These are phyloP conservation scores for Orthosia incerta DNA, from an alignment of 2,888 invertebrate genomes.

Conservation along the genomic window DNA sequence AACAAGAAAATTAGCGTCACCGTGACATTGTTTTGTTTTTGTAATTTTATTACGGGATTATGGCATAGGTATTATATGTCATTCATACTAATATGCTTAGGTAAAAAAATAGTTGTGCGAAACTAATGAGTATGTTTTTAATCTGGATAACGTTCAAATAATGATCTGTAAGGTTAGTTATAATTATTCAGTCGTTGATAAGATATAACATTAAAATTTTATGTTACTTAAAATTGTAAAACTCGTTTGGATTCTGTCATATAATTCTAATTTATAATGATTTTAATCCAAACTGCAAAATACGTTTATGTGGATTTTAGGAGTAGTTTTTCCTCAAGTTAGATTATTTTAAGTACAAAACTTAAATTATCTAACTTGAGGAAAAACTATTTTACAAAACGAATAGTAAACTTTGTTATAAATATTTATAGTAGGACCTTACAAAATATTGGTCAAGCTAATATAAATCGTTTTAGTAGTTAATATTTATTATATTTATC, in stretches of 20 bases:
- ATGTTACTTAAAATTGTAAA: neutral
- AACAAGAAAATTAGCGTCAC: conserved; percentile 17
- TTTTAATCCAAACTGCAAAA: neutral
- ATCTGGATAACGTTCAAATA: too few relatives aligned
- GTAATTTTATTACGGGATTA: conserved; percentile 24
- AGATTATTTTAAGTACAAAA: neutral
- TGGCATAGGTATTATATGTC: neutral
- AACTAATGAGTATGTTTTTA: neutral
- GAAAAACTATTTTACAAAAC: neutral
- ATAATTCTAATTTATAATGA: neutral
- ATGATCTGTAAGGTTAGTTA: neutral
- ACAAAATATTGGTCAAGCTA: neutral
- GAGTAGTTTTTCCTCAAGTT: neutral
- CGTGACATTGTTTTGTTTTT: conserved; percentile 17
- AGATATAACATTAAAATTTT: neutral
- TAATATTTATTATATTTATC: neutral
- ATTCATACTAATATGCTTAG: neutral
- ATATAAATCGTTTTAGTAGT: conserved; percentile 3
- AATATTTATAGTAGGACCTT: neutral
- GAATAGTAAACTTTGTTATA: conserved; percentile 3
- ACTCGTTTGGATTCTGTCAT: neutral
- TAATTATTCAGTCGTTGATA: too few relatives aligned
- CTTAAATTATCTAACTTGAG: neutral
- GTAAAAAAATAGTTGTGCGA: neutral
- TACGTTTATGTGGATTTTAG: neutral